Evolutionary conservation across 2,113 vertebrate genomes (phyloP).

Genomic region (Psittacara wagleri): DNA sequence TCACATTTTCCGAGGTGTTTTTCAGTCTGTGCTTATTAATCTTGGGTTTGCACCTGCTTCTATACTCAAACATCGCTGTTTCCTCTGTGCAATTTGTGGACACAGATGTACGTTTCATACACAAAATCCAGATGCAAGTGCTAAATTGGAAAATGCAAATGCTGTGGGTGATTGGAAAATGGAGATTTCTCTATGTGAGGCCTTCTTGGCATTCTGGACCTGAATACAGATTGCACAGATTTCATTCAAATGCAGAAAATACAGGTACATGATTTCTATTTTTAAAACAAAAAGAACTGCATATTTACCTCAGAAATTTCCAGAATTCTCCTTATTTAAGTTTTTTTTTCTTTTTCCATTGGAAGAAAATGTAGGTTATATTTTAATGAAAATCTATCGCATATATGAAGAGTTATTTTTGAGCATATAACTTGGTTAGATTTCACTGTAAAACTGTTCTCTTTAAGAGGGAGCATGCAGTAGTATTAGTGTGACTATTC

Average conservation of each 20-base stretch:
- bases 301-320: neutral
- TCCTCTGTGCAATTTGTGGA: slow-evolving; percentile 1
- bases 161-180: neutral
- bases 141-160: slow-evolving; percentile 30
- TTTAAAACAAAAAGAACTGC: neutral
- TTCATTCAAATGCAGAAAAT: neutral
- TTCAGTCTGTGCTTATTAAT: slow-evolving; percentile 26
- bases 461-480: neutral
- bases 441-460: neutral
- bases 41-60: slow-evolving; percentile 39
- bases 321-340: neutral
- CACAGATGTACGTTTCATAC: slow-evolving; percentile 33
- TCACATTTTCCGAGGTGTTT: neutral
- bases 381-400: neutral
- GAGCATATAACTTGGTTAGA: neutral
- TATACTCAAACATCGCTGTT: neutral
- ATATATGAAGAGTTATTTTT: neutral
- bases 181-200: neutral
- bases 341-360: neutral
- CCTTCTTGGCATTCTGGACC: neutral
- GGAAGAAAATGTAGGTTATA: neutral
- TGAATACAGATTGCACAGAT: neutral
- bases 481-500: neutral
- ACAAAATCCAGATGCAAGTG: neutral
- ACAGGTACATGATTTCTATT: neutral